Percentiles rank a stretch among this genome's conserved stretches.
These are phyloP conservation scores for Drosophila orosa DNA, from an alignment of 1,140 invertebrate species.

Conservation along the genomic window DNA sequence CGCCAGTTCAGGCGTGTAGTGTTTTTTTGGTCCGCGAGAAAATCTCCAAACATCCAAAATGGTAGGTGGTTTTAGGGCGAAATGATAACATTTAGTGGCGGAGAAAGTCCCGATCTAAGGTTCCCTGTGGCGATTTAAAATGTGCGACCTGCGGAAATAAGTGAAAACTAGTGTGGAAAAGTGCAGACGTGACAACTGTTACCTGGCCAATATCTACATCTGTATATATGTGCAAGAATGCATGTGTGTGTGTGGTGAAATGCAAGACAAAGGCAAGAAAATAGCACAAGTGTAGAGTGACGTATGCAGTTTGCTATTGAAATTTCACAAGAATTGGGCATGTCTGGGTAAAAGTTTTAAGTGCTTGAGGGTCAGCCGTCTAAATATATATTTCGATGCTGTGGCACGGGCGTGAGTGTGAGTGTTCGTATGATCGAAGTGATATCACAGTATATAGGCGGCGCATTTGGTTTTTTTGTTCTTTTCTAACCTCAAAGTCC, in stretches of 20 bases:
- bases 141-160: slow-evolving; percentile 2
- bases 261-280: slow-evolving; percentile 71
- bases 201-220: slow-evolving; percentile 16
- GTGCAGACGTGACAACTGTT: slow-evolving; percentile 54
- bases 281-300: slow-evolving; percentile 63
- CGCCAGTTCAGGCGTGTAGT: slow-evolving; percentile 93
- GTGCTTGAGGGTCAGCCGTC: slow-evolving; percentile 18
- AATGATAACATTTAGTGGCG: slow-evolving; percentile 23
- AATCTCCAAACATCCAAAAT: slow-evolving; percentile 94
- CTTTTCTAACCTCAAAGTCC: slow-evolving; percentile 64
- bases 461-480: slow-evolving; percentile 59
- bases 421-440: slow-evolving; percentile 8
- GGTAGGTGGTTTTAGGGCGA: slow-evolving; percentile 86
- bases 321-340: slow-evolving; percentile 32
- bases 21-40: slow-evolving; percentile 86
- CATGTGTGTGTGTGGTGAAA: slow-evolving; percentile 54
- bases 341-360: slow-evolving; percentile 36
- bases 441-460: slow-evolving; percentile 40
- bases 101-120: not conserved
- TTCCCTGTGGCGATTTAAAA: slow-evolving; percentile 37
- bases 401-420: slow-evolving; percentile 1
- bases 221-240: slow-evolving; percentile 24
- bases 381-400: slow-evolving; percentile 29
- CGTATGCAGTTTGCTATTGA: slow-evolving; percentile 75
- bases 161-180: slow-evolving; percentile 27